Percentiles rank a stretch among this genome's conserved stretches.
phyloP scores from a whole-genome alignment of 2,797 vertebrate genomes.

The Hoplostethus mediterraneus region DNA sequence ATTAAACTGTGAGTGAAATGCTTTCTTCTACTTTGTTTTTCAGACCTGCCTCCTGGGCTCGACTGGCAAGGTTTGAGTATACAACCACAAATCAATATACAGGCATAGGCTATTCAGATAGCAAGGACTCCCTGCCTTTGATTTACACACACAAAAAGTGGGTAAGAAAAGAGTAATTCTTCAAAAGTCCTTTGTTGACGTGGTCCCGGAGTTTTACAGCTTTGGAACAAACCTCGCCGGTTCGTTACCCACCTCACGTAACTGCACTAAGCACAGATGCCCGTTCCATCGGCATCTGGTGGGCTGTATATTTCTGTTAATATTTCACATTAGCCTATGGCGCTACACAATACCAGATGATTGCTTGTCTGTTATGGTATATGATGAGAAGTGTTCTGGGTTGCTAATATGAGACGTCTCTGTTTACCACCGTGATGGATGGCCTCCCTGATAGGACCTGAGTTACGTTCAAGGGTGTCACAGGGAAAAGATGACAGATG shows the following conservation, averaged over 20 bases:
- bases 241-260: slow-evolving; percentile 60
- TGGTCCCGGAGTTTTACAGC: slow-evolving; percentile 23
- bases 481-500: slow-evolving; percentile 85
- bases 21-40: slow-evolving; percentile 35
- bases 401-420: slow-evolving; percentile 85
- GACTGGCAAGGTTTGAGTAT: slow-evolving; percentile 21
- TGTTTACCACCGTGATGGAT: slow-evolving; percentile 86
- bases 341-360: slow-evolving; percentile 82
- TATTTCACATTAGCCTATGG: slow-evolving; percentile 84
- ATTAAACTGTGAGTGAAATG: slow-evolving; percentile 55
- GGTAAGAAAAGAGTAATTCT: slow-evolving; percentile 14
- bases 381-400: slow-evolving; percentile 82
- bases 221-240: slow-evolving; percentile 49
- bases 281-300: slow-evolving; percentile 74
- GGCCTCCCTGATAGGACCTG: slow-evolving; percentile 82
- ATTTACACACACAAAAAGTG: slow-evolving; percentile 45
- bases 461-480: slow-evolving; percentile 81
- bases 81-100: slow-evolving; percentile 63
- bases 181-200: slow-evolving; percentile 8
- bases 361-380: slow-evolving; percentile 84
- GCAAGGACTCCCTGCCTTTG: slow-evolving; percentile 49
- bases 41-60: background rate
- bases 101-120: slow-evolving; percentile 32
- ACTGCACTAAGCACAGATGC: slow-evolving; percentile 74
- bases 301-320: slow-evolving; percentile 77